Conservation (phyloP, 2,888 invertebrate species). For the Schrankia costaestrigalis region DNA sequence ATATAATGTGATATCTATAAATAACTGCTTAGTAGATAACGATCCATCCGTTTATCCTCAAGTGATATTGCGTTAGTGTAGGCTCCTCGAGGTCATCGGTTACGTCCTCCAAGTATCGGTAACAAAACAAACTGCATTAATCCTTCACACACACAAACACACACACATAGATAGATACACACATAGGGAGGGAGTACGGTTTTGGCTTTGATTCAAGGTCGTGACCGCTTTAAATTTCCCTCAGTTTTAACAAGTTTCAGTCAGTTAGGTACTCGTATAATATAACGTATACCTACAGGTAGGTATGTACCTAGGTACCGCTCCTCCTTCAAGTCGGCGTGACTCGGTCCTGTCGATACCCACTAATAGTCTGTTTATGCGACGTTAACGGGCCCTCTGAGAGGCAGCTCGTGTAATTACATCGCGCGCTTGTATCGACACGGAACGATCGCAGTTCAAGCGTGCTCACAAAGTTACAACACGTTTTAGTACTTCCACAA, state of each 20-base stretch:
- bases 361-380: constrained; percentile 9
- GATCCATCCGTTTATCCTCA: too few relatives aligned
- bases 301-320: constrained; percentile 1
- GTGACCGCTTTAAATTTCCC: constrained; percentile 26
- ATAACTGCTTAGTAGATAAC: too few relatives aligned
- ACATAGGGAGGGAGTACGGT: too few relatives aligned
- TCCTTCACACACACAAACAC: too few relatives aligned
- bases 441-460: background rate
- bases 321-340: constrained; percentile 3
- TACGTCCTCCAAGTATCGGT: too few relatives aligned
- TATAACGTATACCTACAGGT: constrained; percentile 14
- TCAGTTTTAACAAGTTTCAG: constrained; percentile 19
- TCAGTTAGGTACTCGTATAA: too few relatives aligned
- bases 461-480: constrained; percentile 9
- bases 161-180: too few relatives aligned
- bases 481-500: constrained; percentile 15
- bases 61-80: too few relatives aligned
- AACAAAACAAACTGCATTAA: too few relatives aligned
- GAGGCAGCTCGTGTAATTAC: constrained; percentile 6
- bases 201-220: constrained; percentile 32
- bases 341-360: constrained; percentile 1
- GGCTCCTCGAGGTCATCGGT: too few relatives aligned
- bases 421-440: constrained; percentile 1
- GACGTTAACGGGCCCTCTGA: constrained; percentile 2
- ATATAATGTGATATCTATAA: too few relatives aligned